Evolutionary conservation across 1,140 invertebrate species (phyloP), one percentile per base, ranked within the genome.

Genomic region (Paraescarpia echinospica): DNA sequence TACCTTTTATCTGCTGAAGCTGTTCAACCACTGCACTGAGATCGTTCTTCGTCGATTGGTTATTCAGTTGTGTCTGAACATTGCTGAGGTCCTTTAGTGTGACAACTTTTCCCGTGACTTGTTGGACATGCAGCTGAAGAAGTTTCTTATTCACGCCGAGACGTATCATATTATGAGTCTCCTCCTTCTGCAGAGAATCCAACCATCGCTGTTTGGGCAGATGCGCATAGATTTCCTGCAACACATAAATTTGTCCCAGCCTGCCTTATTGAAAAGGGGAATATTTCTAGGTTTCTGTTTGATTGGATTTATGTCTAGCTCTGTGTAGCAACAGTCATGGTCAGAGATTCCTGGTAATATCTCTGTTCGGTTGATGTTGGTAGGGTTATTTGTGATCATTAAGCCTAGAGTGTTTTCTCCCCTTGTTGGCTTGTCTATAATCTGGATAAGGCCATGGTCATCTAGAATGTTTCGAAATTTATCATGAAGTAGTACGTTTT

Each of bases 71-170:
- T 31, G 89, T 90, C 89, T 33, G 89, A 33, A 90, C 89, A 27
- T 90, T 18, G 35, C 89, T 90, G 33, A 90, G 89, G 89, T 35
- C 59, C 59, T 27, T 77, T 31, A 77, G 59, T 18, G 59, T 77
- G 14, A 77, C 22, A 8, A 77, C 59, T n/a, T 90, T 90, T 18
- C 89, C 89, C 1, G 89, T 33, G 2, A 90, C 89, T 90, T 90
- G 89, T 31, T 90, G 89, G 89, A 90, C 89, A 33, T 35, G 33
- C 89, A 90, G 35, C 35, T 90, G 89, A 1, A 90, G 35, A 5
- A 90, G n/a, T 33, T 90, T 90, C 89, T 90, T 90, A n/a, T 90
- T 90, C 12, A 90, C n/a, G n/a, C 89, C 89, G 27, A 90, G 89
- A 18, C 89, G 89, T 5, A 90, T 90, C 89, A 90, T 90, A 27